A percentile compares a stretch with the other conserved stretches of the same genome.
These are phyloP conservation scores for Lordiphosa mommai DNA, from an alignment of 1,140 invertebrate species.

Conservation along the genomic window DNA sequence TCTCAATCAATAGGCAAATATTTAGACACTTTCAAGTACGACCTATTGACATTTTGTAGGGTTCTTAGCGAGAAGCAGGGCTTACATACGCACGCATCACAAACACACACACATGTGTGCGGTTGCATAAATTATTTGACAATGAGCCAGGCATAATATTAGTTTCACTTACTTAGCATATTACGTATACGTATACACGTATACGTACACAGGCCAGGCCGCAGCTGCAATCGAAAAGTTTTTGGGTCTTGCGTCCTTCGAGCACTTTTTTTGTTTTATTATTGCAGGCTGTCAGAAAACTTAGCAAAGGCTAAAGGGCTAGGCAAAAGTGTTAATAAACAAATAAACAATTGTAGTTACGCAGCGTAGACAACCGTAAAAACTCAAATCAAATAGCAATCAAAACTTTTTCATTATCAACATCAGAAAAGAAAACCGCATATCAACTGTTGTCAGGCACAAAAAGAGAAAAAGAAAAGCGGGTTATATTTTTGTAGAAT, in stretches of 20 bases:
- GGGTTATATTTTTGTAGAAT: constrained; percentile 26
- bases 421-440: constrained; percentile 55
- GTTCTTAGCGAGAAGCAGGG: constrained; percentile 57
- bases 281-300: constrained; percentile 47
- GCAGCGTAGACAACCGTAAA: constrained; percentile 50
- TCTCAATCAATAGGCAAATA: constrained; percentile 60
- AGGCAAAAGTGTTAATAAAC: not conserved
- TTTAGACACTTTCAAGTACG: constrained; percentile 54
- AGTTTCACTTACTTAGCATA: constrained; percentile 73
- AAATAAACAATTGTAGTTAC: constrained; percentile 34
- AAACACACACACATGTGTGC: constrained; percentile 4
- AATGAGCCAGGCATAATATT: constrained; percentile 66
- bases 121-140: constrained; percentile 72
- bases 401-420: constrained; percentile 74
- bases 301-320: constrained; percentile 30
- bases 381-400: constrained; percentile 75
- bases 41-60: constrained; percentile 67
- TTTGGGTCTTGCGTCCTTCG: constrained; percentile 34
- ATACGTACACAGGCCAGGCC: constrained; percentile 33
- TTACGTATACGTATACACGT: constrained; percentile 67
- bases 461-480: constrained; percentile 10
- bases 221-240: constrained; percentile 38
- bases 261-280: constrained; percentile 51
- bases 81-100: constrained; percentile 10
- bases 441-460: constrained; percentile 50